These are phyloP conservation scores for Heliopora coerulea DNA, from an alignment of 92 coral and sea anemone species.

Conservation along the genomic window DNA sequence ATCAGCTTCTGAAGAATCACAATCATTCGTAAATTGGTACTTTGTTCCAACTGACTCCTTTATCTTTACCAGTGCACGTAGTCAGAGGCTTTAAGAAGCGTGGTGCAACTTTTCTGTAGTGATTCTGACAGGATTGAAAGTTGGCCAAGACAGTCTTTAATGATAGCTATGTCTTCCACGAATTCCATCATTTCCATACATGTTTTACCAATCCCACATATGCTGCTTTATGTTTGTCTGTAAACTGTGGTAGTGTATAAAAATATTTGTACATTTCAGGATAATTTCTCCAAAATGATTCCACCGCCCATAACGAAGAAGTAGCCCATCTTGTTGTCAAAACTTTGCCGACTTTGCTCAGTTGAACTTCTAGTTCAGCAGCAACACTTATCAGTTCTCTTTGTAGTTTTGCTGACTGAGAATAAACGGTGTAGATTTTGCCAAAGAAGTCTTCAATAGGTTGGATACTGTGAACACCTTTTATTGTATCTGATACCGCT, in stretches of 20 bases:
- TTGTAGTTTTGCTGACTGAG: conserved; percentile 28
- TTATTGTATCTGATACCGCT: conserved; percentile 24
- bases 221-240: conserved; percentile 19
- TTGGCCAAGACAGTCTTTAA: conserved; percentile 24
- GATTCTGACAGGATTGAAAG: conserved; percentile 31
- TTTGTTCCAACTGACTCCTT: conserved; percentile 14
- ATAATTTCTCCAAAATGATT: conserved; percentile 32
- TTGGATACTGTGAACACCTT: conserved; percentile 22
- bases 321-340: conserved; percentile 31
- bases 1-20: conserved; percentile 5
- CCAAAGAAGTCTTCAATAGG: conserved; percentile 32
- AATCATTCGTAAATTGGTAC: conserved; percentile 10
- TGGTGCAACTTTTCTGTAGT: conserved; percentile 26
- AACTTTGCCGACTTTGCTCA: conserved; percentile 26
- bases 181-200: conserved; percentile 29
- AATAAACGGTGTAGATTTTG: conserved; percentile 18
- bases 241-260: conserved; percentile 1
- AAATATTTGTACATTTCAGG: too few relatives aligned
- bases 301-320: conserved; percentile 23
- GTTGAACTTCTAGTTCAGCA: conserved; percentile 29
- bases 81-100: conserved; percentile 21
- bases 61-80: conserved; percentile 25
- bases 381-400: conserved; percentile 25
- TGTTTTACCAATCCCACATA: conserved; percentile 24
- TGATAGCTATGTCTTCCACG: conserved; percentile 32